Percentiles rank a stretch among this genome's conserved stretches.
Evolutionary conservation across 2,797 vertebrate genomes (phyloP).

Genomic region (Craterocephalus amniculus): DNA sequence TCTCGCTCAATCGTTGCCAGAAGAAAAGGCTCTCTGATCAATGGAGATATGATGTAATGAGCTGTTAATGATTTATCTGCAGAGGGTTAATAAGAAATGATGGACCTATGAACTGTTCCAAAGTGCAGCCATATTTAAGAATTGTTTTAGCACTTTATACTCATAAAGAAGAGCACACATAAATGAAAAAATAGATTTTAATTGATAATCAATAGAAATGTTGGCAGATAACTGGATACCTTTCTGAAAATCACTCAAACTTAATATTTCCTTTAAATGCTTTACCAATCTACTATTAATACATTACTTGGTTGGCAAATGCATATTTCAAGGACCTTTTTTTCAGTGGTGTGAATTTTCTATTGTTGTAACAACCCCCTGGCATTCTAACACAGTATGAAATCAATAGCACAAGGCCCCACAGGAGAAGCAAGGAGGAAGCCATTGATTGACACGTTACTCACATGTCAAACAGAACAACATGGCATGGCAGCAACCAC

Average conservation of each 20-base stretch:
- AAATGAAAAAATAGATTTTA: conserved; percentile 72
- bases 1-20: conserved; percentile 63
- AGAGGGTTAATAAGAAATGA: conserved; percentile 75
- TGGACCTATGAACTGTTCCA: conserved; percentile 68
- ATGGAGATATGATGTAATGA: conserved; percentile 81
- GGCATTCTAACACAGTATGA: conserved; percentile 75
- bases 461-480: conserved; percentile 79
- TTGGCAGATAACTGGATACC: conserved; percentile 17
- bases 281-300: conserved; percentile 18
- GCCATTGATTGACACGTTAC: conserved; percentile 82
- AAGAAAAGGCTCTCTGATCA: conserved; percentile 57
- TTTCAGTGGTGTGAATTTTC: conserved; percentile 62
- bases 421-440: conserved; percentile 75
- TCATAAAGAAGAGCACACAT: conserved; percentile 61
- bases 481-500: conserved; percentile 76
- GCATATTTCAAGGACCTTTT: conserved; percentile 37
- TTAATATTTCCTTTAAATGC: conserved; percentile 16
- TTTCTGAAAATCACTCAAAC: conserved; percentile 16
- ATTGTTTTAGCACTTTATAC: conserved; percentile 64
- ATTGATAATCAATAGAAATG: conserved; percentile 63
- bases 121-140: conserved; percentile 73
- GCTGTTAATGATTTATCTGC: conserved; percentile 77
- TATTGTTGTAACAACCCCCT: conserved; percentile 70
- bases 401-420: conserved; percentile 81
- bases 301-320: conserved; percentile 24